Base-by-base conservation (phyloP, 2,888 invertebrate genomes). In the Camponotus fellah region DNA sequence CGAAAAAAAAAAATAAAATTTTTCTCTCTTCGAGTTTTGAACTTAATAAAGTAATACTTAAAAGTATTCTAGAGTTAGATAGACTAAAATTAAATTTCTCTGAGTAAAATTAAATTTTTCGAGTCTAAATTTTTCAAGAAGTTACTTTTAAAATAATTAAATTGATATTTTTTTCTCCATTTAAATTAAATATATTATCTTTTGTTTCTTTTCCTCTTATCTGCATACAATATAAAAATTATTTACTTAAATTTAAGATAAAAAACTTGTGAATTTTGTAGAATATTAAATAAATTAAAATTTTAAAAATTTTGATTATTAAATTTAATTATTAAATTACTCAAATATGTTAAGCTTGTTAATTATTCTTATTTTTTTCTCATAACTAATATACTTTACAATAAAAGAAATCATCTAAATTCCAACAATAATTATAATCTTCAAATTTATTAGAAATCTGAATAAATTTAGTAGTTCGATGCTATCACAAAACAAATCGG, bases 391-490 rank as follows among this genome's bases (percentile, higher is more conserved):
- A 17, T 49, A 46, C n/a, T 64, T 17, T n/a, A 26, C 9, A 43
- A 68, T 77, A 40, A 49, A 17, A 40, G 5, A n/a, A 5, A 26
- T 40, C 9, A 2, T 14, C 14, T n/a, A 66, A 56, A 66, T 76
- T 65, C 6, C 6, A 3, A 40, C 14, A 34, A 6, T 21, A 26
- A n/a, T n/a, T 66, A 43, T 56, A n/a, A 68, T 40, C 66, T 66
- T 77, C n/a, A 17, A 68, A 77, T 77, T 17, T 58, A 17, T 40
- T 65, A 8, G n/a, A 56, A 77, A 43, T 66, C n/a, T 32, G 21
- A 65, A 43, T 40, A 77, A 66, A 68, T 77, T 77, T 62, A 43
- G 14, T n/a, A 37, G 17, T 53, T 77, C 26, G 40, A 34, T 56
- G 26, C 9, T 66, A 17, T 21, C 49, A 49, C 17, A 49, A 53